phyloP scores from a whole-genome alignment of 1,140 invertebrate species.

The Achatina immaculata region DNA sequence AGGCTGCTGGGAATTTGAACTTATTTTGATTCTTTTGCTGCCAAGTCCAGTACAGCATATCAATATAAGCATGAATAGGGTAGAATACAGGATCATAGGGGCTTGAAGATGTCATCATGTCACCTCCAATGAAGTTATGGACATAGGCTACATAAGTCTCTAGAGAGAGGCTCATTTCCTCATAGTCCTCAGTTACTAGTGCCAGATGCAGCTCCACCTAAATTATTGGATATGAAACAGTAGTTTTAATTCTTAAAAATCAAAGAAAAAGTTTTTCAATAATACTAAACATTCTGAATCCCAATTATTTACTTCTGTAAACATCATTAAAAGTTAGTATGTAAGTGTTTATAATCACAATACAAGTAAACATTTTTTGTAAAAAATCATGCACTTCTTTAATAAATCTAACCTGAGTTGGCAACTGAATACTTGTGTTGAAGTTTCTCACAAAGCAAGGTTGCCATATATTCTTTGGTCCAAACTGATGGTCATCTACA shows the following conservation, averaged over 20 bases:
- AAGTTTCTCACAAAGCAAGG: constrained; percentile 65
- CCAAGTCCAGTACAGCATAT: constrained; percentile 67
- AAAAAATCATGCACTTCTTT: too few species aligned
- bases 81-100: constrained; percentile 67
- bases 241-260: neutral
- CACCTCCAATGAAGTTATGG: constrained; percentile 65
- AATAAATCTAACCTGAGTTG: constrained; percentile 44
- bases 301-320: too few species aligned
- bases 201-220: constrained; percentile 61
- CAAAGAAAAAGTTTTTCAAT: neutral
- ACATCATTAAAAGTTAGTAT: too few species aligned
- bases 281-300: too few species aligned
- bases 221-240: neutral
- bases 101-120: constrained; percentile 61
- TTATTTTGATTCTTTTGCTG: constrained; percentile 61
- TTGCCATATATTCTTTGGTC: constrained; percentile 54
- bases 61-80: constrained; percentile 62
- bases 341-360: too few species aligned
- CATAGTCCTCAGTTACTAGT: constrained; percentile 59
- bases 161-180: constrained; percentile 62
- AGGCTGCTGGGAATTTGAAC: constrained; percentile 62
- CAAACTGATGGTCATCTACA: constrained; percentile 65
- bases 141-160: constrained; percentile 61
- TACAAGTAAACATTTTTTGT: too few species aligned
- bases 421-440: constrained; percentile 61